These are phyloP conservation scores for Mustela nigripes DNA, from an alignment of 2,113 vertebrate species.

Conservation along the genomic window DNA sequence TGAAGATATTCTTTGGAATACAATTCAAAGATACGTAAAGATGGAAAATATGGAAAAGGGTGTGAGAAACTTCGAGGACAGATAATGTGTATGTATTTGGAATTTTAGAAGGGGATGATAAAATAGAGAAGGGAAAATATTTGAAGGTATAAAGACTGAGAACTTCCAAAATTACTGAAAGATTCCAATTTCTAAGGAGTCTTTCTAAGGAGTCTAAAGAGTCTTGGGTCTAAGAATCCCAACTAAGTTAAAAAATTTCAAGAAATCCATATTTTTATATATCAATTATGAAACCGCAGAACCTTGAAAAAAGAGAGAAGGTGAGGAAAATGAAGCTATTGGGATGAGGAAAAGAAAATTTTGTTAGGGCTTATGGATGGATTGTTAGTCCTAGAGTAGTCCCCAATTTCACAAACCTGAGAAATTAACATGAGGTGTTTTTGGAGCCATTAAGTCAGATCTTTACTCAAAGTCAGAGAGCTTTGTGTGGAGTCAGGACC, in stretches of 20 bases:
- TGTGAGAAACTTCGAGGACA: neutral
- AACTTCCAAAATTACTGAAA: conserved; percentile 12
- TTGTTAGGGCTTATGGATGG: neutral
- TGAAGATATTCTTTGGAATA: conserved; percentile 27
- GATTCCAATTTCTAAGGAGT: neutral
- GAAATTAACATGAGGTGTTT: neutral
- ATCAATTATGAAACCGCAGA: neutral
- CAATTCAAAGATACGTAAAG: neutral
- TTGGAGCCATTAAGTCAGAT: neutral
- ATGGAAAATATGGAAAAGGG: neutral
- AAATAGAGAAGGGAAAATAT: neutral
- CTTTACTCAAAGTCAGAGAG: neutral
- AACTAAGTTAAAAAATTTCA: neutral
- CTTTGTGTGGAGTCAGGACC: neutral
- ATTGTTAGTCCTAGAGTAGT: neutral
- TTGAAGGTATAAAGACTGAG: neutral
- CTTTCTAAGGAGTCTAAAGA: no score
- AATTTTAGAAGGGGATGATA: conserved; percentile 11
- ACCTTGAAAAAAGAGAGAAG: neutral
- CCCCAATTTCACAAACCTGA: neutral
- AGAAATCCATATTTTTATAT: neutral
- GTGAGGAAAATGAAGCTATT: neutral
- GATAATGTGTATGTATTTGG: neutral
- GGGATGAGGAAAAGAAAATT: neutral
- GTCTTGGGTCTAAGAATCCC: neutral